Evolutionary conservation across 2,888 invertebrate genomes (phyloP).

Genomic region (Notocelia uddmanniana): DNA sequence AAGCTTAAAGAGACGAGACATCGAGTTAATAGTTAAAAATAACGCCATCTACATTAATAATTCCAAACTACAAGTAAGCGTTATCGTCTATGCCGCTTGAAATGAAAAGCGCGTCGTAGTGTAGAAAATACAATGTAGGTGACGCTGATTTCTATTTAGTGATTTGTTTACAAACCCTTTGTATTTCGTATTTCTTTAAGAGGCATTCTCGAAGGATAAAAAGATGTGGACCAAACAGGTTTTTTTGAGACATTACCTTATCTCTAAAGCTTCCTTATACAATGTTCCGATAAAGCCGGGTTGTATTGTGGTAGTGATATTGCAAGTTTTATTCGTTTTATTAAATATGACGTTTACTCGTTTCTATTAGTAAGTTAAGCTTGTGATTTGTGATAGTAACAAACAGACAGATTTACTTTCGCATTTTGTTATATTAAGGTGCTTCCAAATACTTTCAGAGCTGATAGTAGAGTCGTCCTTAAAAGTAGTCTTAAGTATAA

Average conservation of each 20-base stretch:
- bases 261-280: background rate
- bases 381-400: too few relatives aligned
- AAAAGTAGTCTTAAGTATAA: too few relatives aligned
- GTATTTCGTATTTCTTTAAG: slow-evolving; percentile 1
- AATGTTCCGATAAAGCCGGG: background rate
- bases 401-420: too few relatives aligned
- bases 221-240: slow-evolving; percentile 3
- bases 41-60: slow-evolving; percentile 2
- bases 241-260: slow-evolving; percentile 13
- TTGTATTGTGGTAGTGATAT: background rate
- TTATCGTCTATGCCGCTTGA: background rate
- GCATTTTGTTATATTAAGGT: too few relatives aligned
- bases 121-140: slow-evolving; percentile 4
- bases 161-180: slow-evolving; percentile 4
- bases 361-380: too few relatives aligned
- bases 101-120: background rate
- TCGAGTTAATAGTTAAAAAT: too few relatives aligned
- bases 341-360: too few relatives aligned
- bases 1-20: background rate
- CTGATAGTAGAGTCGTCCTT: too few relatives aligned
- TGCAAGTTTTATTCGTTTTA: background rate
- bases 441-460: too few relatives aligned
- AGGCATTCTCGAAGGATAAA: background rate
- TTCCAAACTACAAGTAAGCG: background rate
- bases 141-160: background rate